phyloP scores from a whole-genome alignment of 2,113 vertebrate genomes.

The Protobothrops flavoviridis region DNA sequence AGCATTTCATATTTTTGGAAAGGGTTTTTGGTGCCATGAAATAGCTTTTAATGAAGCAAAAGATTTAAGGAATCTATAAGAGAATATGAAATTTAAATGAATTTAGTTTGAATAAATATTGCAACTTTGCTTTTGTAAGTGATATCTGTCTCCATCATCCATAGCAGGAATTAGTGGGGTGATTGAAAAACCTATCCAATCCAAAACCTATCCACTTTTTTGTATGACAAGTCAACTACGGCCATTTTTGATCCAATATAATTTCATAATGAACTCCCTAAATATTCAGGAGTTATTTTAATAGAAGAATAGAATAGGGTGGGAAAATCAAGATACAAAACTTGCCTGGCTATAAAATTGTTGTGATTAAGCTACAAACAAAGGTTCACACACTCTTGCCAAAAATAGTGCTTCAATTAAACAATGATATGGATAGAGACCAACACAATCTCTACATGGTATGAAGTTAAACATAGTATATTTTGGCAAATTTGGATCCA shows the following conservation, averaged over 20 bases:
- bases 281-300: too few relatives aligned
- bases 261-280: too few relatives aligned
- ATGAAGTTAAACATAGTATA: background rate
- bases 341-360: too few relatives aligned
- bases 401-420: too few relatives aligned
- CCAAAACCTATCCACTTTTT: background rate
- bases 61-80: background rate
- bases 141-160: background rate
- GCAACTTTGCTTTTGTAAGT: background rate
- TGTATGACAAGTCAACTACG: background rate
- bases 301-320: too few relatives aligned
- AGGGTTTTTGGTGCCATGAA: background rate
- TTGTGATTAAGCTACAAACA: too few relatives aligned
- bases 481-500: background rate
- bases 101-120: background rate
- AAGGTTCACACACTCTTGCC: too few relatives aligned
- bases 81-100: background rate
- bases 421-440: too few relatives aligned
- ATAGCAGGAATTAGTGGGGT: background rate
- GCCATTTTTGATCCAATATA: background rate
- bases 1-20: background rate
- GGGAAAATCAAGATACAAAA: too few relatives aligned
- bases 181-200: background rate
- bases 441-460: background rate
- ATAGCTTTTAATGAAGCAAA: background rate